Percentiles rank a stretch among this genome's conserved stretches.
Conservation (phyloP, 2,888 invertebrate genomes). For the Andrena hattorfiana region DNA sequence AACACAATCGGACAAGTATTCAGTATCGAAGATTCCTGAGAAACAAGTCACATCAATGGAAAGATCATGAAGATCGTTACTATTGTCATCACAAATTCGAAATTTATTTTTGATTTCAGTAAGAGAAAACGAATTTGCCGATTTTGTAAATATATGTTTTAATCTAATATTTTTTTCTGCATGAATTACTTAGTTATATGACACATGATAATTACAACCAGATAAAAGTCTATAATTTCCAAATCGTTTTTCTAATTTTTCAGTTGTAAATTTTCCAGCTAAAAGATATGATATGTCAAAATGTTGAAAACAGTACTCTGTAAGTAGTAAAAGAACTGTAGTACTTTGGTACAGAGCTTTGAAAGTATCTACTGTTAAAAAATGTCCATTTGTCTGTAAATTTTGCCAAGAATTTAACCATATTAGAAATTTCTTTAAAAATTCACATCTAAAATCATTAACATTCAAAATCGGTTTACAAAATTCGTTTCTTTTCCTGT, state of each 20-base stretch:
- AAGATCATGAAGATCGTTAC: conserved; percentile 11
- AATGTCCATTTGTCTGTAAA: no score
- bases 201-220: no score
- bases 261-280: neutral
- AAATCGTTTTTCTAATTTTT: conserved; percentile 15
- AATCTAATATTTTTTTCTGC: no score
- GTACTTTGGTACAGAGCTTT: conserved; percentile 14
- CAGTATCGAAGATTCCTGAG: neutral
- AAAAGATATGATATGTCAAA: neutral
- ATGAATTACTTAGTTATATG: no score
- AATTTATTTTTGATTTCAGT: conserved; percentile 2
- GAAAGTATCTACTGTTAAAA: neutral
- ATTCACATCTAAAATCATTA: conserved; percentile 20
- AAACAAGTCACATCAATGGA: conserved; percentile 12
- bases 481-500: conserved; percentile 19
- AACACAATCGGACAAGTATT: neutral
- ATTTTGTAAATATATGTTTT: no score
- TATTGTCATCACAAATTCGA: neutral
- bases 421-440: neutral
- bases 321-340: conserved; percentile 19
- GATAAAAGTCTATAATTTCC: conserved; percentile 4
- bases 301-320: conserved; percentile 16
- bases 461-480: conserved; percentile 7
- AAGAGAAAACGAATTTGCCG: conserved; percentile 1
- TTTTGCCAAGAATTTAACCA: no score